These are phyloP conservation scores for Melanaphis sacchari DNA, from an alignment of 1,140 invertebrate genomes.

Conservation along the genomic window DNA sequence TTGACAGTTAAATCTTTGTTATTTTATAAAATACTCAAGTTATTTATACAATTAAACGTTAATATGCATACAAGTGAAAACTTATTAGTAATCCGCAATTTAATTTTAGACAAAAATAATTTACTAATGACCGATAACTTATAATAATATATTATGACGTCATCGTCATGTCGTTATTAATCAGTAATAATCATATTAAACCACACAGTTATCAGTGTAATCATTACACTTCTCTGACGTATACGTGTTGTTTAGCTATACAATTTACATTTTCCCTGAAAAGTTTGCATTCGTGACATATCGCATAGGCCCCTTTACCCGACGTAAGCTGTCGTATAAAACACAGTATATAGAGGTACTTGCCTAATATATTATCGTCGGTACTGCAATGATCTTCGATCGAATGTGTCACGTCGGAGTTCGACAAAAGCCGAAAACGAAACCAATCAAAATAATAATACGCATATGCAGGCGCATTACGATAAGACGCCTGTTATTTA, in stretches of 20 bases:
- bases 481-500: neutral
- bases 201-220: neutral
- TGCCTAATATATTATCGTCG: neutral
- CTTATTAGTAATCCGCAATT: neutral
- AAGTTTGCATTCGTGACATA: neutral
- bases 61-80: neutral
- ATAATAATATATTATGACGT: neutral
- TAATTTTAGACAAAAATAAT: neutral
- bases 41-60: too few relatives aligned
- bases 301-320: neutral
- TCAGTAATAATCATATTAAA: neutral
- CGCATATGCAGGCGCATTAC: neutral
- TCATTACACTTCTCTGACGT: neutral
- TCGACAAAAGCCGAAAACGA: neutral
- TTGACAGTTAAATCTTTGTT: neutral
- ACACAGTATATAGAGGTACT: neutral
- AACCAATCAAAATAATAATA: slow-evolving; percentile 9
- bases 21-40: neutral
- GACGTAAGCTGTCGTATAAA: neutral
- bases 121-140: neutral
- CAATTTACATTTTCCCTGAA: neutral
- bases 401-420: neutral
- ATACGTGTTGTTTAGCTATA: neutral
- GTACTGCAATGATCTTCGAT: neutral
- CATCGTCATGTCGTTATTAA: neutral